Evolutionary conservation across 2,888 invertebrate genomes (phyloP), one percentile per base, ranked within the genome.

Genomic region (Sacculina carcini): DNA sequence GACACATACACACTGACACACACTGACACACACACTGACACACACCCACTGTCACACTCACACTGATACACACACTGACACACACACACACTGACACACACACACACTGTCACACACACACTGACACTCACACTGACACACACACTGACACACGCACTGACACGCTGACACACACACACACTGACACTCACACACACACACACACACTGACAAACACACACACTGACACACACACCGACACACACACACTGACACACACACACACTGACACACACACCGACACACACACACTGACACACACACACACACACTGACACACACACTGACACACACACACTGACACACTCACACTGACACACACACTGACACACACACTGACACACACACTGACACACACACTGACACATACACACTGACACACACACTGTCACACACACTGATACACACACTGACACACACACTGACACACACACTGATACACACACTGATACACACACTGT

Each of bases 111-210:
- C 46, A 23, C 46, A 44, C 46, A 23, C 46, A 44, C 28, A 23
- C 46, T 24, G 24, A 23, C 46, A 44, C 46, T 10, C 28, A 44
- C 46, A 23, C 46, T 24, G 24, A 44, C 46, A 44, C 28, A 44
- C 46, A 44, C 46, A 44, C 46, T 24, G 12, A 44, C 46, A 44
- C 46, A 44, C 46, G 24, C 46, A 44, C 28, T 24, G 24, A 44
- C 46, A 44, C 46, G 24, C 46, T 24, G 2, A 44, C 24, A 24
- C 46, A 44, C 46, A 44, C 46, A 44, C 24, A 24, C 46, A 44
- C 46, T 12, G 24, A 44, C 46, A 44, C 28, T 24, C 46, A 44
- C 46, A 28, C 24, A 26, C 26, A 46, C 44, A 44, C 40, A 23
- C 44, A 9, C 29, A 29, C 12, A 14, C 26, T 10, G 10, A n/a